Evolutionary conservation across 2,888 invertebrate species (phyloP), one percentile per base, ranked within the genome.

Genomic region (Coleophora flavipennella): DNA sequence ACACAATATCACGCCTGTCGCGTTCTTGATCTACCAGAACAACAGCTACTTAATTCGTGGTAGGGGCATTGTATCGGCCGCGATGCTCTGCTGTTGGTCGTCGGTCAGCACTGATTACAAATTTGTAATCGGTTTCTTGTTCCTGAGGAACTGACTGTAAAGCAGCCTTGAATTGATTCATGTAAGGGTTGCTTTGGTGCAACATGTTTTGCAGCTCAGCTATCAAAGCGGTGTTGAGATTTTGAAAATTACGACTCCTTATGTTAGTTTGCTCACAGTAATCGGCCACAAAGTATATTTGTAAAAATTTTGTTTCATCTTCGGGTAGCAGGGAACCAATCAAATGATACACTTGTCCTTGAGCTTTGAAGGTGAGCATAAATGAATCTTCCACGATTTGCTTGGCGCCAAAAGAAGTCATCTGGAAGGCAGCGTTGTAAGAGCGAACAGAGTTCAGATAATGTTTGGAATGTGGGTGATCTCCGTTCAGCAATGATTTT

Each of bases 331-430:
- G 27, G 3, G 44, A 42, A 12, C 50, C 53, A 9, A 52, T 50
- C 1, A 43, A 25, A 13, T 54, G 53, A 20, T 54, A 52, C 11
- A 50, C 43, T 31, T 50, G 49, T 0, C 47, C 49, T 27, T 53
- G 50, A 0, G 55, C 31, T 33, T 53, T 55, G 41, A 54, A 55
- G 3, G 53, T 58, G 1, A 53, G 54, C 53, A 55, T 53, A 25
- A 51, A 58, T 10, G 32, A 8, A 1, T 40, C 35, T 38, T 49
- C 47, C 40, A 45, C 40, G 11, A 54, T 39, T 45, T 49, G 44
- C 35, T 46, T 44, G 40, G 41, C 41, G 32, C 40, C 39, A 33
- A 53, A 55, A 42, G 51, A 53, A 20, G 46, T 51, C 51, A 55
- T 53, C 39, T 51, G 52, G 46, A 53, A 51, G 36, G 46, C 44